Conservation (phyloP, 2,888 invertebrate genomes). For the Drosophila formosana region DNA sequence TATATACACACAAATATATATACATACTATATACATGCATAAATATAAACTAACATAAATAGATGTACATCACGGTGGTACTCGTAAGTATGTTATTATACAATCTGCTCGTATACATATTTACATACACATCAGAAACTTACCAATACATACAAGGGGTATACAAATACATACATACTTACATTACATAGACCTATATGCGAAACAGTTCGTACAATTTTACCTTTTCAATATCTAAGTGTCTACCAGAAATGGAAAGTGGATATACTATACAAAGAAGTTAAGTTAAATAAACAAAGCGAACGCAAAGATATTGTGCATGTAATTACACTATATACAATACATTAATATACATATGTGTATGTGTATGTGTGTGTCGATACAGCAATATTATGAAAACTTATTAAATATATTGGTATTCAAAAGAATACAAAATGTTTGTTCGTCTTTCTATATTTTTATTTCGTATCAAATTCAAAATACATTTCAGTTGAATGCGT, state of each 20-base stretch:
- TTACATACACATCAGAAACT: slow-evolving; percentile 28
- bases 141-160: slow-evolving; percentile 24
- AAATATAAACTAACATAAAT: slow-evolving; percentile 17
- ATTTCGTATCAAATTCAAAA: neutral
- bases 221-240: slow-evolving; percentile 82
- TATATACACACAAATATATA: slow-evolving; percentile 10
- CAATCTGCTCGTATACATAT: slow-evolving; percentile 29
- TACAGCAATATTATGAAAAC: slow-evolving; percentile 58
- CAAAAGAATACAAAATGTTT: slow-evolving; percentile 37
- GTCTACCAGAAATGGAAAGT: slow-evolving; percentile 74
- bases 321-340: slow-evolving; percentile 36
- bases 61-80: slow-evolving; percentile 22
- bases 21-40: slow-evolving; percentile 17
- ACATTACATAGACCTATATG: slow-evolving; percentile 41
- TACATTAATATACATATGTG: slow-evolving; percentile 16
- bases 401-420: slow-evolving; percentile 76
- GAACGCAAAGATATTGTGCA: slow-evolving; percentile 44
- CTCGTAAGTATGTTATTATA: slow-evolving; percentile 43
- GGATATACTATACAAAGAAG: slow-evolving; percentile 43
- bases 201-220: slow-evolving; percentile 72
- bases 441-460: neutral
- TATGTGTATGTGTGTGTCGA: slow-evolving; percentile 46
- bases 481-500: neutral
- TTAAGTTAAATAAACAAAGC: slow-evolving; percentile 30
- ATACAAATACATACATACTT: slow-evolving; percentile 41